phyloP scores from a whole-genome alignment of 1,140 invertebrate species.

The Campoletis sonorensis region DNA sequence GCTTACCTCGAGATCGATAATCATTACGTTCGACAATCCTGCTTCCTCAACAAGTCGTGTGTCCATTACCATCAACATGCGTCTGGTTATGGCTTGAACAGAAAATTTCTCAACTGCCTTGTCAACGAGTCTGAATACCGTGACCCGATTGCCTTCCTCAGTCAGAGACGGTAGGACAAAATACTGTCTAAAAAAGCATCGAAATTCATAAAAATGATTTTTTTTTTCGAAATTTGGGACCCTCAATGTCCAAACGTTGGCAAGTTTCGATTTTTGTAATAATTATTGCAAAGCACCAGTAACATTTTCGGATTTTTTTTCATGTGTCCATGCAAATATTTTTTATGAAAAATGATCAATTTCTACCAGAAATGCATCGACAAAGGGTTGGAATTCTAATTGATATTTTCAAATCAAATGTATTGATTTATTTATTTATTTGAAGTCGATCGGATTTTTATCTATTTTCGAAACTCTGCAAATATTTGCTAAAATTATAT shows the following conservation, averaged over 20 bases:
- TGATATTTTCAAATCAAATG: too few species aligned
- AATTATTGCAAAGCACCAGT: too few species aligned
- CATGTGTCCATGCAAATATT: too few species aligned
- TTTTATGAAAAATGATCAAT: too few species aligned
- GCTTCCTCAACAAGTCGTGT: constrained; percentile 68
- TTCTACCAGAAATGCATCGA: too few species aligned
- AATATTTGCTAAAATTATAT: too few species aligned
- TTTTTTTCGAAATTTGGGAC: not conserved
- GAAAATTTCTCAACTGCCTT: constrained; percentile 67
- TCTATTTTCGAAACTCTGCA: constrained; percentile 17
- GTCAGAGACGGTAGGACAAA: constrained; percentile 72
- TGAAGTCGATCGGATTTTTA: too few species aligned
- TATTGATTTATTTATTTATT: too few species aligned
- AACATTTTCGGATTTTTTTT: too few species aligned
- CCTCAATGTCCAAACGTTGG: too few species aligned
- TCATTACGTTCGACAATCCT: constrained; percentile 72
- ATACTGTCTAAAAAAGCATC: constrained; percentile 64
- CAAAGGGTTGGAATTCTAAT: too few species aligned
- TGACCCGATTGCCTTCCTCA: constrained; percentile 72
- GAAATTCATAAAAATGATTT: constrained; percentile 8
- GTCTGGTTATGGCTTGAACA: constrained; percentile 64
- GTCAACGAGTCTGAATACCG: constrained; percentile 67
- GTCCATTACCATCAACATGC: constrained; percentile 73
- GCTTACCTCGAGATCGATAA: constrained; percentile 72
- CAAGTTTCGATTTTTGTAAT: too few species aligned